Evolutionary conservation across 2,888 invertebrate genomes (phyloP).

Genomic region (Agonopterix subpropinquella): DNA sequence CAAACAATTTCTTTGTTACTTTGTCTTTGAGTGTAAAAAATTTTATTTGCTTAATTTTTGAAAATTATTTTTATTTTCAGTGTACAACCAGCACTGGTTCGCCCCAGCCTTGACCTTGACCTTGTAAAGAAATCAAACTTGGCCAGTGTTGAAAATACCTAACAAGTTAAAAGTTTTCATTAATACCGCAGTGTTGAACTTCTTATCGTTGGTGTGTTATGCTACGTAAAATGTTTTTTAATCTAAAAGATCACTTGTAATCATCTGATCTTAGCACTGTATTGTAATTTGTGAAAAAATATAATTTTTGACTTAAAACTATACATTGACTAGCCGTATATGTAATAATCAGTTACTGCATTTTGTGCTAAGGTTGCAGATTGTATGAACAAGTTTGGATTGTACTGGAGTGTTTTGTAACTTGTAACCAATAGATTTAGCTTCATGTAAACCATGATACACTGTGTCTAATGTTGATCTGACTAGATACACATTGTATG

Average conservation of each 20-base stretch:
- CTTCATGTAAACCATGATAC: constrained; percentile 38
- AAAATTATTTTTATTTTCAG: constrained; percentile 44
- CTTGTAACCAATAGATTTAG: constrained; percentile 46
- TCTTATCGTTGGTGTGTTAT: constrained; percentile 37
- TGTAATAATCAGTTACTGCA: constrained; percentile 19
- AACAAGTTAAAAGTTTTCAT: constrained; percentile 1
- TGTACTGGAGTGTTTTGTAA: constrained; percentile 62
- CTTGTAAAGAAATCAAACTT: constrained; percentile 25
- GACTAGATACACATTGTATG: constrained; percentile 49
- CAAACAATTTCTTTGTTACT: too few species aligned
- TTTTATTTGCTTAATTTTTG: constrained; percentile 1
- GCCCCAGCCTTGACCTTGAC: constrained; percentile 36
- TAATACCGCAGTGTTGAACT: constrained; percentile 39
- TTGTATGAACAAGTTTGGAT: constrained; percentile 36
- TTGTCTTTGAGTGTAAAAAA: too few species aligned
- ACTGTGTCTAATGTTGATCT: constrained; percentile 45
- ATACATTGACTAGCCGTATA: constrained; percentile 5
- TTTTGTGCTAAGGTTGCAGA: constrained; percentile 52
- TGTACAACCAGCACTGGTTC: constrained; percentile 57
- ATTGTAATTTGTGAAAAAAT: constrained; percentile 5
- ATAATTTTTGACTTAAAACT: background rate
- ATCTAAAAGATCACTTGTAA: constrained; percentile 25
- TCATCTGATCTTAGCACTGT: constrained; percentile 54
- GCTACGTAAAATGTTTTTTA: constrained; percentile 29
- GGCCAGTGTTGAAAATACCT: constrained; percentile 40